Evolutionary conservation across 2,888 invertebrate genomes (phyloP), one percentile per base, ranked within the genome.

Genomic region (Drosophila pseudotalamancana): DNA sequence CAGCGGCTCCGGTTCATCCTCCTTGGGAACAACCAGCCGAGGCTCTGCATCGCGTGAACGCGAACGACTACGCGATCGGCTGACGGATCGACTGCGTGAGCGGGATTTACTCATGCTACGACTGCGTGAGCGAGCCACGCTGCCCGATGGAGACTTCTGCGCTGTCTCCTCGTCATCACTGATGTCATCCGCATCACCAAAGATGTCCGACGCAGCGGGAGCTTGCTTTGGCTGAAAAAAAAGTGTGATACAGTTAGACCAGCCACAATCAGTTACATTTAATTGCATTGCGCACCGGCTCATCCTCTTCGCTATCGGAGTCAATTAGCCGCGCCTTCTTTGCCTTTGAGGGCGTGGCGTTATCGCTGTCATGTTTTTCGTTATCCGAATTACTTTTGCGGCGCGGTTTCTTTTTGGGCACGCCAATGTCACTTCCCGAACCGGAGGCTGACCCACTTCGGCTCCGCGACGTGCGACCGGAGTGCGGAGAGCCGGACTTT

Each of bases 121-220:
- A 61, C 90, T 89, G 32, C 88, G 89, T 0, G 85, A 77, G 0
- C 75, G 87, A 1, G 31, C 57, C 6, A 19, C 14, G 27, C 66
- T 66, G 6, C 51, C 59, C 27, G 42, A 43, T 3, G 89, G 88
- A 19, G 86, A 89, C 23, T 89, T 90, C 35, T 45, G 66, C 3
- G 63, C 66, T 11, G 87, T 88, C 32, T 88, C 88, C 42, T 88
- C 88, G 5, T 92, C 97, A 77, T 97, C 96, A 73, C 97, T 97
- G 40, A 98, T 98, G 90, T 98, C 98, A 66, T 97, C 96, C 12
- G 97, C 98, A 92, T 98, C 98, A 9, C 98, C 98, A 91, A 98
- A 98, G 23, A 98, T 92, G 6, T 96, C 97, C 71, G 96, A 96
- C 0, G 97, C 96, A 25, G 87, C 88, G 1, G 89, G 82, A 12